phyloP scores from a whole-genome alignment of 2,113 vertebrate species.

The Colistium nudipinnis region DNA sequence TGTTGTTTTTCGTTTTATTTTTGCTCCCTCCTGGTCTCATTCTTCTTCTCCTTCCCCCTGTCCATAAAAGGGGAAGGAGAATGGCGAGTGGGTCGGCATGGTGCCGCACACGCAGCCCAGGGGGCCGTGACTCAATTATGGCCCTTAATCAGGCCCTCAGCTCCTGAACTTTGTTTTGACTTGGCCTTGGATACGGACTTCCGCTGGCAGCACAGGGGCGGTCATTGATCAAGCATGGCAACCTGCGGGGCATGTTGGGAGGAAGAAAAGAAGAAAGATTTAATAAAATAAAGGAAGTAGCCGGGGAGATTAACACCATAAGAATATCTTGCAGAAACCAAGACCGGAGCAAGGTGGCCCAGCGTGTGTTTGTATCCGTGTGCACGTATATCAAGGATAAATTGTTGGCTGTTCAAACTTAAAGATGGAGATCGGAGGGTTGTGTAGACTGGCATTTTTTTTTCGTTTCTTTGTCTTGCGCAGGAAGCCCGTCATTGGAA shows the following conservation, averaged over 20 bases:
- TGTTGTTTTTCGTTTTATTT: conserved; percentile 1
- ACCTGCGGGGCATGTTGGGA: conserved; percentile 47
- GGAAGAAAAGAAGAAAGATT: conserved; percentile 39
- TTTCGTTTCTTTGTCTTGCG: too few species aligned
- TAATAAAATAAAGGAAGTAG: conserved; percentile 11
- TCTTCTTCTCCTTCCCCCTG: background rate
- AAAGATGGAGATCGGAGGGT: conserved; percentile 17
- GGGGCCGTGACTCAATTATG: conserved; percentile 47
- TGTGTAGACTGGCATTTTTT: background rate
- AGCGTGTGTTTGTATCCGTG: background rate
- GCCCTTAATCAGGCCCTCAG: conserved; percentile 47
- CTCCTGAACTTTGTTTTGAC: conserved; percentile 55
- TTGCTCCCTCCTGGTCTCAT: background rate
- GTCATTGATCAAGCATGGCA: conserved; percentile 62
- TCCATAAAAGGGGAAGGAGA: conserved; percentile 21
- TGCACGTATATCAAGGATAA: background rate
- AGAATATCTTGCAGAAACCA: conserved; percentile 22
- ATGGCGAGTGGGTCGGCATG: conserved; percentile 9
- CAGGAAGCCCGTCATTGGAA: background rate
- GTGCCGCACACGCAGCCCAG: conserved; percentile 9
- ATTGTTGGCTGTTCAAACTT: conserved; percentile 7
- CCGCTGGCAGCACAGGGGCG: conserved; percentile 31
- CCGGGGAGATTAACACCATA: conserved; percentile 37
- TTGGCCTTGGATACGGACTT: conserved; percentile 31
- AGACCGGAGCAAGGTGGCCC: conserved; percentile 22